Base-by-base conservation (phyloP, 2,113 vertebrate species). In the Eudyptes chrysolophus region DNA sequence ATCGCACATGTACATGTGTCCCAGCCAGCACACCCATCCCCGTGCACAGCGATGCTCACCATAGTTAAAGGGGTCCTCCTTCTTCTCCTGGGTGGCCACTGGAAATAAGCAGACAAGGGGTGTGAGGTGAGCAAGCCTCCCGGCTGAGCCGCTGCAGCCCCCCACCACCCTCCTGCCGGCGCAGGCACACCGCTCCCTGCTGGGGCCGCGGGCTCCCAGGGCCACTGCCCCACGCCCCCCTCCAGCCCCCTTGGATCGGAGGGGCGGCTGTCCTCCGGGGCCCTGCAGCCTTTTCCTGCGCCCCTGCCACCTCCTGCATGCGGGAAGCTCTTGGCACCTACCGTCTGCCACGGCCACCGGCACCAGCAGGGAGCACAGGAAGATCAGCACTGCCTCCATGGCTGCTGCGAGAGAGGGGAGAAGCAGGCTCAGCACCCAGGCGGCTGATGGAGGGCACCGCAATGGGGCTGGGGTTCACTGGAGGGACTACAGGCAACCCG, bases 351-450 rank as follows among this genome's bases (percentile, higher is more conserved):
- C 9, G 74, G 98, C 97, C 3, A 90, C 96, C 10, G 98, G 99
- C 57, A 99, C 98, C 97, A 99, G 97, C 84, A 99, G 98, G 52
- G 99, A 99, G 92, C 99, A 99, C 51, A 99, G 98, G 92, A 99
- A 97, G 96, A 99, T 94, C 96, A 99, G 97, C 95, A 51, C 95
- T 58, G 98, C 98, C 98, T 99, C 99, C 99, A 99, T 99, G 98
- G 98, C 95, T 66, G 97, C 99, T 99, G 98, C 11, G 22, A 89
- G 88, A 90, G 84, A 94, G 94, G 55, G 69, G 49, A 92, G 70
- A 74, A 55, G 52, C 1, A 1, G 26, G 9, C 26, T 52, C 76
- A 89, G 90, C 57, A 25, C 14, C 20, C 4, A 2, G 36, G 3
- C 1, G 1, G 32, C 49, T 10, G 77, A 34, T 1, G 72, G 24